Percentiles rank a stretch among this genome's conserved stretches.
Conservation (phyloP, 2,888 invertebrate species). For the Hyalella azteca region DNA sequence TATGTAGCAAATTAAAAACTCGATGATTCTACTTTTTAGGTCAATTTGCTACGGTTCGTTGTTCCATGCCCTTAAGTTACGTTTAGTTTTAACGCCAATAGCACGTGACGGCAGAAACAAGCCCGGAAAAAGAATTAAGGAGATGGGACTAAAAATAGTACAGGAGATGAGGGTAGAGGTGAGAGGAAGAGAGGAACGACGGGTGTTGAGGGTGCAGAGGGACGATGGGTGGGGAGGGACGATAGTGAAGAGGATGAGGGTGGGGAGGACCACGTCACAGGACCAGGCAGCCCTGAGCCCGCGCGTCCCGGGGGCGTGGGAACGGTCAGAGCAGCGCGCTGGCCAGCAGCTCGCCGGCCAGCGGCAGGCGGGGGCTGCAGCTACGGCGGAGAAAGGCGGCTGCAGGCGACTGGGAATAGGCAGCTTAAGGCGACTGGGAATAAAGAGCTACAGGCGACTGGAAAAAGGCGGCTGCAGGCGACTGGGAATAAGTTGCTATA, state of each 20-base stretch:
- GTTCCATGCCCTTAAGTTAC: too few relatives aligned
- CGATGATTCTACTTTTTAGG: too few relatives aligned
- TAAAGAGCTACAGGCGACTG: too few relatives aligned
- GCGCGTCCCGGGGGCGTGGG: conserved; percentile 7
- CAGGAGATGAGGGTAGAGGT: background rate
- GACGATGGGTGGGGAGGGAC: background rate
- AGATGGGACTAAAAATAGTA: background rate
- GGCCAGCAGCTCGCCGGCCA: background rate
- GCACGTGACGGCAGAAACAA: too few relatives aligned
- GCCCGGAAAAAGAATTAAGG: background rate
- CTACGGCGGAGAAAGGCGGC: too few relatives aligned
- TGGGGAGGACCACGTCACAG: background rate
- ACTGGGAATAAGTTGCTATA: too few relatives aligned
- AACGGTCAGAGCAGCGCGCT: conserved; percentile 8
- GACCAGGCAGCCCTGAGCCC: background rate
- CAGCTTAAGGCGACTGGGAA: too few relatives aligned
- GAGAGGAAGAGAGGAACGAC: background rate
- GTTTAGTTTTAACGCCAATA: too few relatives aligned
- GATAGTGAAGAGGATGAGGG: background rate
- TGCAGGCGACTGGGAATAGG: too few relatives aligned
- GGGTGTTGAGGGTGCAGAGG: background rate
- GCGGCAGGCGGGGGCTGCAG: background rate
- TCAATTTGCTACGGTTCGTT: too few relatives aligned
- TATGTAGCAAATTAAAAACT: too few relatives aligned
- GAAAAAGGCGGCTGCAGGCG: too few relatives aligned